phyloP scores from a whole-genome alignment of 1,140 invertebrate species.

The Amphibalanus amphitrite region DNA sequence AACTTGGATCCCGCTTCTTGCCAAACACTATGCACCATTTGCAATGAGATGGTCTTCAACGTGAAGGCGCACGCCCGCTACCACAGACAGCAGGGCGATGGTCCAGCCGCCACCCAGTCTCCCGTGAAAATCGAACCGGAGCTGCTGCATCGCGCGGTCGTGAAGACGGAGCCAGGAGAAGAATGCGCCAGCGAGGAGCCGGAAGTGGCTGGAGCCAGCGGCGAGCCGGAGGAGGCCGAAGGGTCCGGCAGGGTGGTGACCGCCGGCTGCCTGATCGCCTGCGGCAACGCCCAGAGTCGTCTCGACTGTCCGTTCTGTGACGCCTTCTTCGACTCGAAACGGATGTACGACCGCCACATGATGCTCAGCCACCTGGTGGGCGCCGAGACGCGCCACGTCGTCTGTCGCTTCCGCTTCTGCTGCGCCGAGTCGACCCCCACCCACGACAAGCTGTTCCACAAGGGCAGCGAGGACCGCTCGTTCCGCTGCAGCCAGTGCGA shows the following conservation, averaged over 20 bases:
- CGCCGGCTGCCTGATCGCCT: background rate
- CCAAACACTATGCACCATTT: background rate
- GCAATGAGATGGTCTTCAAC: background rate
- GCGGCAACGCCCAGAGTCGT: background rate
- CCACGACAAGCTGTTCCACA: background rate
- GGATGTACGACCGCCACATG: background rate
- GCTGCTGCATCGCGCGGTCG: too few species aligned
- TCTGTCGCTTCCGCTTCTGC: background rate
- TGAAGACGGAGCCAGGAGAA: too few species aligned
- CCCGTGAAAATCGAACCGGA: too few species aligned
- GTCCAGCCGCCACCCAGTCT: too few species aligned
- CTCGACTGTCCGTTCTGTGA: background rate
- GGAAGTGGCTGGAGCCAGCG: background rate
- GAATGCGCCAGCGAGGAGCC: too few species aligned
- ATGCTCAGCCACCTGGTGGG: background rate
- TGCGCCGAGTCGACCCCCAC: background rate
- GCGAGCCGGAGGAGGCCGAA: background rate
- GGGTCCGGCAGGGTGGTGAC: background rate
- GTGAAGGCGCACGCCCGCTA: background rate
- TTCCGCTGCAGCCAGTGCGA: background rate
- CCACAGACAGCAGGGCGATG: background rate
- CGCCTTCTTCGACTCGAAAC: background rate
- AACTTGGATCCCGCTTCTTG: background rate
- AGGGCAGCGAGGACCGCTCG: background rate
- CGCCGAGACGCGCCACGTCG: background rate